phyloP scores from a whole-genome alignment of 1,140 invertebrate genomes.

The Conopomorpha cramerella region DNA sequence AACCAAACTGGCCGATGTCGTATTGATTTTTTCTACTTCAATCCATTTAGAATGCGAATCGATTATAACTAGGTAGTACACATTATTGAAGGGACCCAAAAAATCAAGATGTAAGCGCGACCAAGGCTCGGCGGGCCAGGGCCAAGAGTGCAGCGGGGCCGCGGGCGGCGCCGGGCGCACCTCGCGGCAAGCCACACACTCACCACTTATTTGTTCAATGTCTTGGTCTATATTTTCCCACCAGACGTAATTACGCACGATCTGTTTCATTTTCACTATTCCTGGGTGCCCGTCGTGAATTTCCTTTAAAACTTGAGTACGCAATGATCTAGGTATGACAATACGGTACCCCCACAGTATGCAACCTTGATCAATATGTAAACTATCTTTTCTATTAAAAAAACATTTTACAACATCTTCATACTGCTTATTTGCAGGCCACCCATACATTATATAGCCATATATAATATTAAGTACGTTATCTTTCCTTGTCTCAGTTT shows the following conservation, averaged over 20 bases:
- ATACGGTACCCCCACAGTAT: constrained; percentile 20
- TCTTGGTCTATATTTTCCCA: constrained; percentile 57
- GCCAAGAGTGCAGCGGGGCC: constrained; percentile 11
- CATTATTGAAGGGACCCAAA: constrained; percentile 33
- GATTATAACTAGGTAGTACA: constrained; percentile 36
- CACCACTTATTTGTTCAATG: constrained; percentile 23
- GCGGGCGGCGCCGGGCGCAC: constrained; percentile 7
- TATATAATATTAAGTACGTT: neutral
- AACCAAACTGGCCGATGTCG: constrained; percentile 2
- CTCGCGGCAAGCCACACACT: constrained; percentile 22
- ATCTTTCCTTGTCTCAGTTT: neutral
- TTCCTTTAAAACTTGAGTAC: constrained; percentile 15
- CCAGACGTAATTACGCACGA: constrained; percentile 40
- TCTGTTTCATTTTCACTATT: constrained; percentile 19
- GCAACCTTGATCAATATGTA: constrained; percentile 13
- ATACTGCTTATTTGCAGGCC: neutral
- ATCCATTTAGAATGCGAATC: constrained; percentile 46
- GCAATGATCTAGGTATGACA: constrained; percentile 13
- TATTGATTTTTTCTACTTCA: constrained; percentile 16
- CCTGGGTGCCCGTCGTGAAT: constrained; percentile 22
- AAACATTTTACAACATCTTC: constrained; percentile 5
- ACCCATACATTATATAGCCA: neutral
- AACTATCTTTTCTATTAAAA: constrained; percentile 7
- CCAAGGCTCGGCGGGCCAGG: constrained; percentile 23
- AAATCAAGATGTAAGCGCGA: constrained; percentile 51